Evolutionary conservation across 1,140 invertebrate species (phyloP), one percentile per base, ranked within the genome.

Genomic region (Diprion similis): DNA sequence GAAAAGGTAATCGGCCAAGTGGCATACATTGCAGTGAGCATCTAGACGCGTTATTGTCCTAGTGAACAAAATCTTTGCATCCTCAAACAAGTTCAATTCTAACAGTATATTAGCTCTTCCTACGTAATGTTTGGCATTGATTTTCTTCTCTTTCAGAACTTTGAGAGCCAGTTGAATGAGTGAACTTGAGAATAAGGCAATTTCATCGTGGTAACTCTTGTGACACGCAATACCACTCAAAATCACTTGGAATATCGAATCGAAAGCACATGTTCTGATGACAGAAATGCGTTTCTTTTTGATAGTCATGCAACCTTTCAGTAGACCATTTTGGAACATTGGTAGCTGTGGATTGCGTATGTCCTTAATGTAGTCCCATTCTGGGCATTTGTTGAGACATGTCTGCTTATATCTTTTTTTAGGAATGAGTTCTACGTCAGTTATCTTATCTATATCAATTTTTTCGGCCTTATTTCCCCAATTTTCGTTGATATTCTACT

Each of bases 201-300:
- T 75, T 6, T 72, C 18, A 8, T 71, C 64, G 48, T 19, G 18
- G 46, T 71, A 75, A 9, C 18, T 13, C 68, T 46, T 11, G n/a
- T 59, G 66, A 6, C 45, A 45, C 9, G 70, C 46, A 8, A 75
- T 67, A 10, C 37, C 73, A 47, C n/a, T 68, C 19, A 68, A n/a
- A 37, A 75, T 72, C 10, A 75, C 24, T 64, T 75, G 73, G 17
- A 75, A 75, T 15, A 68, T 51, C 46, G 73, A 51, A 46, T 75
- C 65, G 10, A 75, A 75, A 11, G 70, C 66, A 71, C 73, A 75
- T 9, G 73, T 75, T 10, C 64, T 59, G n/a, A 17, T 48, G 10
- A 75, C 8, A 46, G 71, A 71, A 13, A 71, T 19, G 4, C 3
- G 18, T 45, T 59, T 65, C 15, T 68, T 59, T 13, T 59, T 59